Conservation (phyloP, 1,140 invertebrate genomes). For the Bicyclus anynana region DNA sequence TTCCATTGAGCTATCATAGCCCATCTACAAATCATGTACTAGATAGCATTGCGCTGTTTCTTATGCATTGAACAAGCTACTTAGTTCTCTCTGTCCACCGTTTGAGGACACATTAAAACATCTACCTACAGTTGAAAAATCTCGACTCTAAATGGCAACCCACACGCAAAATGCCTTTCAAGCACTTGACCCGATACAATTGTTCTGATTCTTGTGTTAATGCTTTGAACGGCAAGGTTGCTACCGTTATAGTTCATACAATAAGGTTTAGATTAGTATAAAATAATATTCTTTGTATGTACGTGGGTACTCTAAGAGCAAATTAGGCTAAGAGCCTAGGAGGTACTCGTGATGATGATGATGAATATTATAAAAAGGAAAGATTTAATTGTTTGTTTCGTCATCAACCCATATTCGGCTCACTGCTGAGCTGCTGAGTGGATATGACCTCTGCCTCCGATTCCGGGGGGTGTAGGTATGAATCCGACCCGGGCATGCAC, state of each 20-base stretch:
- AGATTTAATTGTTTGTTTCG: too few species aligned
- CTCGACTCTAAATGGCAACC: not conserved
- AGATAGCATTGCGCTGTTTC: too few species aligned
- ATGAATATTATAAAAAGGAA: too few species aligned
- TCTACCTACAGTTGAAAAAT: constrained; percentile 1
- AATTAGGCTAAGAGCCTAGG: not conserved
- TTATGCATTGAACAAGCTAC: not conserved
- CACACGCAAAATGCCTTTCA: constrained; percentile 19
- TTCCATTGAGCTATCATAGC: too few species aligned
- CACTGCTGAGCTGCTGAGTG: too few species aligned
- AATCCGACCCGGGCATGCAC: too few species aligned
- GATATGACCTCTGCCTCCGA: too few species aligned
- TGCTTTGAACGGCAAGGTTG: not conserved
- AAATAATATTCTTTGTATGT: not conserved
- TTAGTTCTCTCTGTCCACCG: not conserved
- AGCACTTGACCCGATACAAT: constrained; percentile 18
- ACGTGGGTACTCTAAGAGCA: not conserved
- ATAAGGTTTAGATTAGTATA: not conserved
- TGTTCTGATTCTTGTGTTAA: constrained; percentile 2
- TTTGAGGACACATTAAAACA: not conserved
- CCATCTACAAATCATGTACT: too few species aligned
- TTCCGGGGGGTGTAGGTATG: too few species aligned
- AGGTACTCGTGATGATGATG: not conserved
- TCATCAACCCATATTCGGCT: too few species aligned
- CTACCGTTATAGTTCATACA: not conserved